Conservation (phyloP, 1,140 invertebrate species). For the Palaemon carinicauda region DNA sequence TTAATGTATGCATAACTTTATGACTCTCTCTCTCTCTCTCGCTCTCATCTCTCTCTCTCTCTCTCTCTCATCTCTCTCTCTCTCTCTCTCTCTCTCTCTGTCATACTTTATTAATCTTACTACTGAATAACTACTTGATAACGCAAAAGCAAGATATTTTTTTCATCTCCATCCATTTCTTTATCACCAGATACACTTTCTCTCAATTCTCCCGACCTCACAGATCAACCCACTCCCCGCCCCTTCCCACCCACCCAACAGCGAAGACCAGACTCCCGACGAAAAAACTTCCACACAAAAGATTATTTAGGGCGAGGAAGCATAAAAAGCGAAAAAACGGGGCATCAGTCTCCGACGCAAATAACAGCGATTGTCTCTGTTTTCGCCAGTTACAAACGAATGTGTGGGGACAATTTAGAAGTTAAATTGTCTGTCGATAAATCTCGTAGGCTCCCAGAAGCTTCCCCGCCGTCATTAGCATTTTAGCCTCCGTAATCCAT, state of each 20-base stretch:
- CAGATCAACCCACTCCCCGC: background rate
- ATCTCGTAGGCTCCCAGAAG: background rate
- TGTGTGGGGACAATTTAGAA: constrained; percentile 41
- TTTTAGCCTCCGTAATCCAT: constrained; percentile 16
- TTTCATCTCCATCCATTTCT: too few species aligned
- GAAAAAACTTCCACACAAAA: constrained; percentile 12
- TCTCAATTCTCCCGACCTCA: background rate
- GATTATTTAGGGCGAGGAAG: constrained; percentile 39
- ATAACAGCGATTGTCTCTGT: constrained; percentile 43
- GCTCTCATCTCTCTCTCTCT: too few species aligned
- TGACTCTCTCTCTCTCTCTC: too few species aligned
- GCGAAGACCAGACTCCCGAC: background rate
- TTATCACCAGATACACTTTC: too few species aligned
- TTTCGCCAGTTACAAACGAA: constrained; percentile 38
- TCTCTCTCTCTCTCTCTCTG: too few species aligned
- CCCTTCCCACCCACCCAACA: background rate
- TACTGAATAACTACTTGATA: too few species aligned
- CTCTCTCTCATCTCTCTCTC: too few species aligned
- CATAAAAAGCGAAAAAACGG: constrained; percentile 22
- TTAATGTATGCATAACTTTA: too few species aligned
- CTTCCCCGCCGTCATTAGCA: constrained; percentile 17
- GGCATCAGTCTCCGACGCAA: constrained; percentile 38
- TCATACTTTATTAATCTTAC: too few species aligned
- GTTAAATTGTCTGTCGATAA: constrained; percentile 45
- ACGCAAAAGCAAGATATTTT: too few species aligned